These are phyloP conservation scores for Elephas maximus DNA, from an alignment of 2,113 vertebrate species.

Conservation along the genomic window DNA sequence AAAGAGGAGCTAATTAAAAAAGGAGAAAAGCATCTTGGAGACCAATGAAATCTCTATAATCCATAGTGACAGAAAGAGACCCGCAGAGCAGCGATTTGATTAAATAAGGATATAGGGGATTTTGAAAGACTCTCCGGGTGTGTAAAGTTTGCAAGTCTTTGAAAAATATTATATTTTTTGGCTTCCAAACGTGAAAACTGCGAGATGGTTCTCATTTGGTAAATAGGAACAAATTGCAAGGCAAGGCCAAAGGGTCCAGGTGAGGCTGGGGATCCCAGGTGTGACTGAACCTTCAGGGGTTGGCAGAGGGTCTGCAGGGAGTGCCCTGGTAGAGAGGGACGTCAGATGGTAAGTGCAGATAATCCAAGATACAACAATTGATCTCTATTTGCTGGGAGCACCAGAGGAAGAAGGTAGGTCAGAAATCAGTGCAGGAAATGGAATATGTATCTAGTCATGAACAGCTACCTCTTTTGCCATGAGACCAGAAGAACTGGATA, in stretches of 20 bases:
- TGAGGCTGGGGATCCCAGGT: background rate
- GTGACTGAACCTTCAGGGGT: background rate
- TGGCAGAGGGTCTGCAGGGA: background rate
- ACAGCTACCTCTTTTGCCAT: background rate
- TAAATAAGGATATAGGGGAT: slow-evolving; percentile 60
- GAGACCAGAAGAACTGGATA: background rate
- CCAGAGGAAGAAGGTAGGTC: background rate
- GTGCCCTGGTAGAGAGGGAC: background rate
- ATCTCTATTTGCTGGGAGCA: background rate
- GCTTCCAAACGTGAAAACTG: slow-evolving; percentile 21
- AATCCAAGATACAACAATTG: background rate
- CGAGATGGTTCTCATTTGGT: slow-evolving; percentile 29
- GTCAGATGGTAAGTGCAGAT: background rate
- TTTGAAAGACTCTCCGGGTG: background rate
- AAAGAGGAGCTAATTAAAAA: slow-evolving; percentile 60
- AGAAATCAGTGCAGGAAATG: background rate
- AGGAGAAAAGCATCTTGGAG: slow-evolving; percentile 51
- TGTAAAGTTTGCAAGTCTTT: background rate
- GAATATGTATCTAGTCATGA: background rate
- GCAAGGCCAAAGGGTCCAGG: background rate
- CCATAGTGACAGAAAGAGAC: slow-evolving; percentile 34
- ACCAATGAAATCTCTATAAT: slow-evolving; percentile 38
- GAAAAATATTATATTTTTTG: slow-evolving; percentile 6
- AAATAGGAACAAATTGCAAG: background rate
- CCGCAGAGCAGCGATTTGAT: slow-evolving; percentile 50